A percentile compares a stretch with the other conserved stretches of the same genome.
Evolutionary conservation across 2,797 vertebrate genomes (phyloP).

Genomic region (Circus cinereus): DNA sequence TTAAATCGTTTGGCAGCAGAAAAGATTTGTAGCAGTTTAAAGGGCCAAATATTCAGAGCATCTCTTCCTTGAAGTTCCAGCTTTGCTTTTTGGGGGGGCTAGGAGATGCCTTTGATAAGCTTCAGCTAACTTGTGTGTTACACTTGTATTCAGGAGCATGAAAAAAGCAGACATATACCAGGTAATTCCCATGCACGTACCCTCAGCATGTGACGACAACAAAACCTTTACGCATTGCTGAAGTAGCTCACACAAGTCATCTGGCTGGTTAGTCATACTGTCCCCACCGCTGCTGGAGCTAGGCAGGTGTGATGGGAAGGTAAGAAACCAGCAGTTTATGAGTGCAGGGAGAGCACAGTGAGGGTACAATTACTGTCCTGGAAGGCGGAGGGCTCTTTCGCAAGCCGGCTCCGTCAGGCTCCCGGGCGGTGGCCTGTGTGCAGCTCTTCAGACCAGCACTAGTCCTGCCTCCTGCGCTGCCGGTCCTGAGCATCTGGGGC

Average conservation of each 20-base stretch:
- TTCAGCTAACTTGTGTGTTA: neutral
- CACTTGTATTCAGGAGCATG: neutral
- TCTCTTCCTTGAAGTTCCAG: neutral
- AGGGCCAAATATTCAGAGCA: neutral
- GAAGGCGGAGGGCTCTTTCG: neutral
- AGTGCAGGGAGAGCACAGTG: rapidly evolving
- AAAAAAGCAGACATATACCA: neutral
- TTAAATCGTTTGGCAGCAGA: neutral
- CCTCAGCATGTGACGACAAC: neutral
- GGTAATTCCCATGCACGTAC: neutral
- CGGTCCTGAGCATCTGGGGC: neutral
- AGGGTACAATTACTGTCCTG: neutral
- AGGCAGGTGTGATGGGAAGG: neutral
- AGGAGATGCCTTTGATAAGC: neutral
- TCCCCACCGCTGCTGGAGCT: neutral
- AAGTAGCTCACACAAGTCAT: neutral
- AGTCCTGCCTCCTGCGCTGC: neutral
- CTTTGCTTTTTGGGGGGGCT: neutral
- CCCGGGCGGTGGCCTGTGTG: neutral
- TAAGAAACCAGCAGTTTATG: neutral
- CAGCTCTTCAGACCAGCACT: neutral
- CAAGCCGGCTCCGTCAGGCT: neutral
- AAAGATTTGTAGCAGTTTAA: neutral
- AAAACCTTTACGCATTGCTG: neutral
- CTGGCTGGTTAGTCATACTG: neutral